Conservation (phyloP, 2,113 vertebrate species). For the Phalacrocorax pelagicus region DNA sequence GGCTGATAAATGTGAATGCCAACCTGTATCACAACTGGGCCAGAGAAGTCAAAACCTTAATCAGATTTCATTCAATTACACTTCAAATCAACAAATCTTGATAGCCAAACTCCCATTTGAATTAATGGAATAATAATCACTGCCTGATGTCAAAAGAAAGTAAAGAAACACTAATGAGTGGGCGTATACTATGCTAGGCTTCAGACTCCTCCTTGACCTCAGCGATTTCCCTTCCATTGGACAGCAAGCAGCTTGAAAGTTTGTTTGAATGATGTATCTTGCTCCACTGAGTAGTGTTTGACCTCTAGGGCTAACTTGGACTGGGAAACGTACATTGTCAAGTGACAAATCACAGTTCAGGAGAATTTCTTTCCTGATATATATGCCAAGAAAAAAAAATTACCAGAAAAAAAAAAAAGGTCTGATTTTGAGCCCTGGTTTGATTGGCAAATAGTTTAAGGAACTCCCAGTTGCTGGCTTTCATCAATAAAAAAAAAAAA, state of each 20-base stretch:
- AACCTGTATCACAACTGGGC: slow-evolving; percentile 68
- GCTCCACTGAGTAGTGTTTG: slow-evolving; percentile 49
- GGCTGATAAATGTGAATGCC: slow-evolving; percentile 72
- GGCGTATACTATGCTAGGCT: slow-evolving; percentile 72
- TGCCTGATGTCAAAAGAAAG: slow-evolving; percentile 76
- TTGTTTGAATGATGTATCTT: slow-evolving; percentile 71
- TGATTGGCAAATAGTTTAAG: slow-evolving; percentile 18
- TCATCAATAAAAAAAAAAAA: background rate
- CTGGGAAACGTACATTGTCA: background rate
- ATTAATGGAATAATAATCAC: slow-evolving; percentile 81
- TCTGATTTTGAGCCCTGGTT: slow-evolving; percentile 1
- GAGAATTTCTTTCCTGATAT: slow-evolving; percentile 18
- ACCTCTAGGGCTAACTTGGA: slow-evolving; percentile 22
- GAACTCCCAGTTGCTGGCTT: slow-evolving; percentile 39
- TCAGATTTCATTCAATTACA: slow-evolving; percentile 78
- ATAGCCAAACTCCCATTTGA: slow-evolving; percentile 81
- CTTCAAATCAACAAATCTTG: slow-evolving; percentile 78
- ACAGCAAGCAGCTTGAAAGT: slow-evolving; percentile 82
- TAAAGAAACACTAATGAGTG: slow-evolving; percentile 84
- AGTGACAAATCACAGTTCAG: slow-evolving; percentile 36
- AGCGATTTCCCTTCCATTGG: slow-evolving; percentile 79
- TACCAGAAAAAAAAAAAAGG: background rate
- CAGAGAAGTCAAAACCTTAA: slow-evolving; percentile 75
- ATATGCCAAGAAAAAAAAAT: background rate
- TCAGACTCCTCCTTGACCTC: slow-evolving; percentile 80